phyloP scores from a whole-genome alignment of 1,140 invertebrate species.

The Lysiphlebus fabarum region DNA sequence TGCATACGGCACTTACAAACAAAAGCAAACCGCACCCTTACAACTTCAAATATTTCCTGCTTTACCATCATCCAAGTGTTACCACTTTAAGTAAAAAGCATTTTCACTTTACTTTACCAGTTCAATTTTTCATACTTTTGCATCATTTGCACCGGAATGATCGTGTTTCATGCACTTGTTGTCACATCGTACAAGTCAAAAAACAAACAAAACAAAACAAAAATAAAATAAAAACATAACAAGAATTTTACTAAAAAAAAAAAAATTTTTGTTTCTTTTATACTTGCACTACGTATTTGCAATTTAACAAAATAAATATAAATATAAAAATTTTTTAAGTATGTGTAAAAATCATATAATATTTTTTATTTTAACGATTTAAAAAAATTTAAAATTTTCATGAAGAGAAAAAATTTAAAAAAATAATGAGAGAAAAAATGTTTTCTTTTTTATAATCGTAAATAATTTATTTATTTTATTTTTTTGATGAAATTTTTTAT shows the following conservation, averaged over 20 bases:
- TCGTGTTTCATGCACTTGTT: constrained; percentile 8
- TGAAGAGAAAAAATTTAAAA: no score
- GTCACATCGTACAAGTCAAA: background rate
- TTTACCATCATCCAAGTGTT: no score
- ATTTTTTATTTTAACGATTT: no score
- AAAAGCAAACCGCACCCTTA: no score
- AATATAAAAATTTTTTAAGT: no score
- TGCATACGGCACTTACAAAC: no score
- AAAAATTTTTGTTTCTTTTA: background rate
- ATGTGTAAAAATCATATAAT: background rate
- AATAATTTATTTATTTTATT: no score
- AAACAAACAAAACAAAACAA: background rate
- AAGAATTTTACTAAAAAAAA: background rate
- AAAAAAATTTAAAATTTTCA: no score
- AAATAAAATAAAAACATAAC: background rate
- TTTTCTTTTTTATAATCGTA: no score
- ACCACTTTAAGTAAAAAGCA: background rate
- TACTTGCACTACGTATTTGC: background rate
- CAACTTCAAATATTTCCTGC: no score
- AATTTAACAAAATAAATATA: background rate
- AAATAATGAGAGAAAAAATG: no score
- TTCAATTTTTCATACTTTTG: background rate
- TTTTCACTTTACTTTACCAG: constrained; percentile 7
- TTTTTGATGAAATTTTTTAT: no score
- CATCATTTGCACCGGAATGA: constrained; percentile 8